Evolutionary conservation across 2,797 vertebrate genomes (phyloP).

Genomic region (Chromobotia macracanthus): DNA sequence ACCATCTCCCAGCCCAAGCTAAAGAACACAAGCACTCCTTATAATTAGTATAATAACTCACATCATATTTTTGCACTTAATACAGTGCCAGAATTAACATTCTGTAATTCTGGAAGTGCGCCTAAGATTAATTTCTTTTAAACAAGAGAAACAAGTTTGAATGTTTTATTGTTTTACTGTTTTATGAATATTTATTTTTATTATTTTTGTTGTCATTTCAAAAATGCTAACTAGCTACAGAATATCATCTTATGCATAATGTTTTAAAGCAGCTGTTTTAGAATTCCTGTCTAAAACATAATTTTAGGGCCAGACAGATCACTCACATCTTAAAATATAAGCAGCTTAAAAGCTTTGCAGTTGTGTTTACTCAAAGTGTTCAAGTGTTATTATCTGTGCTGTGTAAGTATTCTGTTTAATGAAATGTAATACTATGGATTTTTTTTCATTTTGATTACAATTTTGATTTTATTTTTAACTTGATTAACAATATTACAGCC

Average conservation of each 20-base stretch:
- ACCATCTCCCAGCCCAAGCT: slow-evolving; percentile 64
- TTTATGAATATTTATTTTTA: neutral
- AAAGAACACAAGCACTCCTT: slow-evolving; percentile 3
- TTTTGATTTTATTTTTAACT: neutral
- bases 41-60: neutral
- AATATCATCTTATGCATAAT: no score
- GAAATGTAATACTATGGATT: neutral
- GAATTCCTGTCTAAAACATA: no score
- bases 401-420: neutral
- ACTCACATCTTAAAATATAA: neutral
- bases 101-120: neutral
- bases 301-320: no score
- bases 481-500: neutral
- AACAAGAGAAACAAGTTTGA: slow-evolving; percentile 8
- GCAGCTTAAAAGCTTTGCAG: neutral
- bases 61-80: slow-evolving; percentile 3
- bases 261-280: no score
- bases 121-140: neutral
- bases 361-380: neutral
- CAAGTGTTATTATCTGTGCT: slow-evolving; percentile 34
- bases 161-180: neutral
- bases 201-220: no score
- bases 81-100: neutral
- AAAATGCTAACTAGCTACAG: no score
- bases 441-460: slow-evolving; percentile 7